phyloP scores from a whole-genome alignment of 2,113 vertebrate genomes.

The Pandion haliaetus region DNA sequence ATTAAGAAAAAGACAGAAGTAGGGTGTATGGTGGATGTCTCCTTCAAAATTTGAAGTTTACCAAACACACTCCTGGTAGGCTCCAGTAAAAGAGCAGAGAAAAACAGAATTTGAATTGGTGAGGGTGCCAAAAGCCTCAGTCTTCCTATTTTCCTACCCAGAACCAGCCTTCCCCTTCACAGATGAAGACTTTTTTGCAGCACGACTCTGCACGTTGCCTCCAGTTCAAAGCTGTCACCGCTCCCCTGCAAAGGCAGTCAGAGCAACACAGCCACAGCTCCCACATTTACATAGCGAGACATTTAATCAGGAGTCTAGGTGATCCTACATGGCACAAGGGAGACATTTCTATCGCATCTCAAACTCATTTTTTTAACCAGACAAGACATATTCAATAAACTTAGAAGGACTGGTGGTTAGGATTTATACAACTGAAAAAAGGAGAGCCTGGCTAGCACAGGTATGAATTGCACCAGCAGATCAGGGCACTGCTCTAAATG shows the following conservation, averaged over 20 bases:
- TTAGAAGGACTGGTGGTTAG: neutral
- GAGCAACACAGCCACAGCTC: rapidly evolving
- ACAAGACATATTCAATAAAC: rapidly evolving
- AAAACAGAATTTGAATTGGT: neutral
- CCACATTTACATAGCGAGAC: neutral
- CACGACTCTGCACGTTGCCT: rapidly evolving
- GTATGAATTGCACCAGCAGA: neutral
- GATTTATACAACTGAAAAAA: neutral
- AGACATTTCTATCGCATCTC: neutral
- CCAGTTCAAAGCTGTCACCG: neutral
- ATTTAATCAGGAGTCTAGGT: rapidly evolving
- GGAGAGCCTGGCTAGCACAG: neutral
- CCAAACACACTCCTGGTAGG: neutral
- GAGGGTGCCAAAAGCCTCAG: neutral
- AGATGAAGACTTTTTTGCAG: neutral
- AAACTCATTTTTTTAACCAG: neutral
- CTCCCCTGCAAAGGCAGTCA: rapidly evolving
- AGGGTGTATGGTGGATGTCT: neutral
- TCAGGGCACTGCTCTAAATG: neutral
- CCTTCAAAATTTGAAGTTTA: neutral
- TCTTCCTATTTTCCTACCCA: neutral
- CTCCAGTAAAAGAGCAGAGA: neutral
- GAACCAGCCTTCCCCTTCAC: neutral
- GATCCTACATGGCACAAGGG: neutral
- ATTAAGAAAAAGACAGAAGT: neutral